Conservation (phyloP, 92 coral and sea anemone species). For the Umimayanthus chanpuru region DNA sequence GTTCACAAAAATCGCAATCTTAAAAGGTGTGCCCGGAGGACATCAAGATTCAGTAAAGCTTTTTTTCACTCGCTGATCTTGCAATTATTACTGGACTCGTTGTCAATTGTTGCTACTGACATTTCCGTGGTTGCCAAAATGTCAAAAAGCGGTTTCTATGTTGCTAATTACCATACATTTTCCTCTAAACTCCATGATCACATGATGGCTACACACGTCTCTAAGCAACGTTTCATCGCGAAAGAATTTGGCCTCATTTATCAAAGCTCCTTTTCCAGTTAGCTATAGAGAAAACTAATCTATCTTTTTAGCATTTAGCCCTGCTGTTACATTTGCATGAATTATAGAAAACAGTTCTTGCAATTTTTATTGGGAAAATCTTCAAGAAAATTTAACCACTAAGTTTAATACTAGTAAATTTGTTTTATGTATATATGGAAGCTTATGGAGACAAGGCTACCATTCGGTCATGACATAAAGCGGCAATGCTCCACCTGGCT, state of each 20-base stretch:
- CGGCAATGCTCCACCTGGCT: not conserved
- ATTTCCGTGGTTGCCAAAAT: not conserved
- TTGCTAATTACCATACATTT: not conserved
- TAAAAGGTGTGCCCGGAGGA: not conserved
- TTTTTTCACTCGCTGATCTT: no score
- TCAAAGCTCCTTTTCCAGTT: not conserved
- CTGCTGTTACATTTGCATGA: not conserved
- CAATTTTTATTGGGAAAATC: not conserved
- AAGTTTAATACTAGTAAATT: no score
- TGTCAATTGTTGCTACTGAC: not conserved
- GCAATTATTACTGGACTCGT: not conserved
- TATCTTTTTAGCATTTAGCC: no score
- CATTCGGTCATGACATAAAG: no score
- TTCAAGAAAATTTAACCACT: not conserved
- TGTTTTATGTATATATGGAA: no score
- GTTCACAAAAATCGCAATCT: not conserved
- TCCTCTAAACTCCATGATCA: not conserved
- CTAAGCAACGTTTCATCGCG: slow-evolving; percentile 15
- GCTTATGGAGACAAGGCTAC: no score
- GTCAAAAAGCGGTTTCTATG: not conserved
- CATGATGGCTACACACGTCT: not conserved
- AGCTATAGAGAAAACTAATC: not conserved
- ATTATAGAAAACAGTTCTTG: not conserved
- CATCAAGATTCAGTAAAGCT: not conserved
- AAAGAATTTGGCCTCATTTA: not conserved